A percentile compares a stretch with the other conserved stretches of the same genome.
Evolutionary conservation across 2,113 vertebrate species (phyloP).

Genomic region (Gadus chalcogrammus): DNA sequence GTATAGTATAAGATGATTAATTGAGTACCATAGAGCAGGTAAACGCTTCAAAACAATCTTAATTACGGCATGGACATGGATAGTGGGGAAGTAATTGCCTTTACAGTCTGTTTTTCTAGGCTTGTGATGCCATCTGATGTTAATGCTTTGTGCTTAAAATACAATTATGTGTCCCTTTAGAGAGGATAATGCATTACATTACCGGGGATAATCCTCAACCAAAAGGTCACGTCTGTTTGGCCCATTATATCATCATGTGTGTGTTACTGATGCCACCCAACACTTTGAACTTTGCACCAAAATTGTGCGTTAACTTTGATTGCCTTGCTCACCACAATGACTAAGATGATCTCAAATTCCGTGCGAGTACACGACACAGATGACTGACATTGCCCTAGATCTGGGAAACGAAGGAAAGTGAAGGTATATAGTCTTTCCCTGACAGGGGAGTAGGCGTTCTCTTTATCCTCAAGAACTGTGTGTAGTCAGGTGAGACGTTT

Average conservation of each 20-base stretch:
- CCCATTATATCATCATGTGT: conserved; percentile 17
- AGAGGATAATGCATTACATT: neutral
- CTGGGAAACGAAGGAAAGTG: conserved; percentile 22
- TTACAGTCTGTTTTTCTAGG: too few species aligned
- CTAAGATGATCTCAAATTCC: too few species aligned
- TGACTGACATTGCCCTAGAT: too few species aligned
- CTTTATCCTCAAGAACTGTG: conserved; percentile 19
- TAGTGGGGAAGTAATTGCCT: too few species aligned
- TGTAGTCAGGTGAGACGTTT: conserved; percentile 33
- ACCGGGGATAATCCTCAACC: conserved; percentile 15
- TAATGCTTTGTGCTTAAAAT: too few species aligned
- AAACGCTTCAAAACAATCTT: too few species aligned
- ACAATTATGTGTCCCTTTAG: too few species aligned
- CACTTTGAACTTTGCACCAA: conserved; percentile 19
- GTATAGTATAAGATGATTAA: neutral
- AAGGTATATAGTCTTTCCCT: conserved; percentile 11
- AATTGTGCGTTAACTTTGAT: too few species aligned
- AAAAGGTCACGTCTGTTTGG: conserved; percentile 33
- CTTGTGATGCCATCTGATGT: too few species aligned
- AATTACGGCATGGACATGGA: too few species aligned
- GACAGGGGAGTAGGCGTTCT: conserved; percentile 7
- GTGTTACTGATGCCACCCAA: neutral
- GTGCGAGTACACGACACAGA: too few species aligned
- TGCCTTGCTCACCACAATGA: conserved; percentile 18
- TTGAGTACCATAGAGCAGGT: too few species aligned